These are phyloP conservation scores for Mythimna vitellina DNA, from an alignment of 2,888 invertebrate species.

Conservation along the genomic window DNA sequence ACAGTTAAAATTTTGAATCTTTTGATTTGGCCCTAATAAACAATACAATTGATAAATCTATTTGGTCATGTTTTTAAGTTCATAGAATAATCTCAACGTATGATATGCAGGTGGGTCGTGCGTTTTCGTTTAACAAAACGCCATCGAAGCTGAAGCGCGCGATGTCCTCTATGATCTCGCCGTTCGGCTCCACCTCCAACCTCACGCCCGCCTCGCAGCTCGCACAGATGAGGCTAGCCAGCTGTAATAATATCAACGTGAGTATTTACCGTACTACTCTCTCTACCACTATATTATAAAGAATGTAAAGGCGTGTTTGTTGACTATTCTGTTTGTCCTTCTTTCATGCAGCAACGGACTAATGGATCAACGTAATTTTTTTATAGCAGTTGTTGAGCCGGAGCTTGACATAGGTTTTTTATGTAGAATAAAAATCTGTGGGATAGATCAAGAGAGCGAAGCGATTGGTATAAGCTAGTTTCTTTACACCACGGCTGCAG, in stretches of 20 bases:
- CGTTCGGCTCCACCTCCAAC: constrained; percentile 96
- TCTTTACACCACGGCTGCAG: neutral
- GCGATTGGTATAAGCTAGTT: constrained; percentile 33
- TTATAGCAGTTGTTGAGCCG: constrained; percentile 14
- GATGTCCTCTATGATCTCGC: constrained; percentile 98
- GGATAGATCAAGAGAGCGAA: constrained; percentile 23
- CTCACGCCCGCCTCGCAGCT: constrained; percentile 95
- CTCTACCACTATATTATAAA: neutral
- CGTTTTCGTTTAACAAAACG: constrained; percentile 98
- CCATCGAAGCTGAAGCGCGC: constrained; percentile 98
- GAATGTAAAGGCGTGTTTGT: constrained; percentile 19
- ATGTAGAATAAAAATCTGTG: constrained; percentile 28
- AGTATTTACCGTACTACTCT: constrained; percentile 74
- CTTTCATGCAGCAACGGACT: constrained; percentile 38
- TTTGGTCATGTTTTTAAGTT: constrained; percentile 4
- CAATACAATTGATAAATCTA: neutral
- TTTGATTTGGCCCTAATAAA: neutral
- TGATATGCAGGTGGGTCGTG: constrained; percentile 94
- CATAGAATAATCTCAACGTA: constrained; percentile 27
- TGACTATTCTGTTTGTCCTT: constrained; percentile 31
- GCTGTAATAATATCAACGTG: constrained; percentile 96
- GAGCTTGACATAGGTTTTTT: constrained; percentile 33
- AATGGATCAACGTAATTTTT: constrained; percentile 39
- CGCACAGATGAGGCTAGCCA: constrained; percentile 96
- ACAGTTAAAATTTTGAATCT: neutral